Base-by-base conservation (phyloP, 2,888 invertebrate species). In the Cyclophora albipunctata region DNA sequence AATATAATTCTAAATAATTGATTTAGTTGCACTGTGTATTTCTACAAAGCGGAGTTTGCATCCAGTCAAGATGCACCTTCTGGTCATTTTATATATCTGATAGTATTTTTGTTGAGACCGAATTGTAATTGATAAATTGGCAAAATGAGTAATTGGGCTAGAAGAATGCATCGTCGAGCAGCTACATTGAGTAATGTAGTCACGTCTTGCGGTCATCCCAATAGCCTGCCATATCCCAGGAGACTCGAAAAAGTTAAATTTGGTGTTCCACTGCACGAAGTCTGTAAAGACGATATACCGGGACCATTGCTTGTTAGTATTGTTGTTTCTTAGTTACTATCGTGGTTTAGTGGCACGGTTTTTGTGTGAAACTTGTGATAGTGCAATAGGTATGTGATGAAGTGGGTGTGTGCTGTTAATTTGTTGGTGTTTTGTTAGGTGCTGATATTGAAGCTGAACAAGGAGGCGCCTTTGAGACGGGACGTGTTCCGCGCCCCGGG, bases 401-500 rank as follows among this genome's bases (percentile, higher is more conserved):
- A 43, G 4, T 43, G 34, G 7, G 42, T n/a, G 42, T 42, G 46
- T 35, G 40, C 42, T 51, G 40, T 40, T 40, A 37, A 57, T 50
- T 51, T 62, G 59, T 58, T 67, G 58, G 64, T 73, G 73, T 81
- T 54, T 37, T 4, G 37, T 4, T 73, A 95, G 95, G 95, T 98
- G 68, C 91, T 98, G 67, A 96, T 98, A 69, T 82, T 98, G 63
- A 97, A 97, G 84, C 88, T 98, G 58, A 98, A 98, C 81, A 98
- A 98, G 83, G 97, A 98, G 84, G 98, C 97, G 40, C 97, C 98
- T 2, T 91, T 94, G 68, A 93, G 97, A 49, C 96, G 97, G 67
- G 97, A 98, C 87, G 97, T 98, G 44, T 98, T 98, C 84, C 92
- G 98, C 54, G 98, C 98, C 47, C 98, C 98, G 1, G 98, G 98